A percentile compares a stretch with the other conserved stretches of the same genome.
Conservation (phyloP, 1,140 invertebrate genomes). For the Paralvinella palmiformis region DNA sequence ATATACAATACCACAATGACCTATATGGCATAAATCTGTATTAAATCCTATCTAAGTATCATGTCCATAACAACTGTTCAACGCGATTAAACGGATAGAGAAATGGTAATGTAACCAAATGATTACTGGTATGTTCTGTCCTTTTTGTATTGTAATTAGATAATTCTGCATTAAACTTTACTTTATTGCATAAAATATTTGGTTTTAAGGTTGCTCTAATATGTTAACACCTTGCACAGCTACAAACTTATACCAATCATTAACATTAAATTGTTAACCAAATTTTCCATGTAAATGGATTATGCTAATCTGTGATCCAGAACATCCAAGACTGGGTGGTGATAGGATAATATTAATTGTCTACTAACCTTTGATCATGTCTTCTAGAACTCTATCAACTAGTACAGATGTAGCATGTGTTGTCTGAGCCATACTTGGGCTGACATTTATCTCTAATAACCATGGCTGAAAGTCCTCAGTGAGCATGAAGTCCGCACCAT, state of each 20-base stretch:
- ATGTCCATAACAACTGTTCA: not conserved
- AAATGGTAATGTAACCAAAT: too few species aligned
- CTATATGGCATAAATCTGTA: not conserved
- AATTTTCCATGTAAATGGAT: not conserved
- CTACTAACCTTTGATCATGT: conserved; percentile 82
- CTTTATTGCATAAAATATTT: not conserved
- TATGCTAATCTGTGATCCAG: too few species aligned
- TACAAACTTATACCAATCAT: not conserved
- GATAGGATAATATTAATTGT: not conserved
- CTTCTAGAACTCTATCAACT: conserved; percentile 80
- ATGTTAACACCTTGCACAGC: not conserved
- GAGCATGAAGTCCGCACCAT: conserved; percentile 88
- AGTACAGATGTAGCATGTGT: conserved; percentile 81
- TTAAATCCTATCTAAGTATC: not conserved
- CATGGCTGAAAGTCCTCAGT: conserved; percentile 83
- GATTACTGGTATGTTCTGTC: too few species aligned
- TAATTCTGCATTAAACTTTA: not conserved
- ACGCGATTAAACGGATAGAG: not conserved
- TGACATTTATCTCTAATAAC: conserved; percentile 92
- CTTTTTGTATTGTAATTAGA: too few species aligned
- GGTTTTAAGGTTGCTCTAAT: not conserved
- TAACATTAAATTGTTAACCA: not conserved
- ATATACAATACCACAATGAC: not conserved
- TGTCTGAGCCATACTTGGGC: conserved; percentile 80
- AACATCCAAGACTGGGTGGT: too few species aligned